Evolutionary conservation across 2,888 invertebrate species (phyloP), one percentile per base, ranked within the genome.

Genomic region (Blastobasis lacticolella): DNA sequence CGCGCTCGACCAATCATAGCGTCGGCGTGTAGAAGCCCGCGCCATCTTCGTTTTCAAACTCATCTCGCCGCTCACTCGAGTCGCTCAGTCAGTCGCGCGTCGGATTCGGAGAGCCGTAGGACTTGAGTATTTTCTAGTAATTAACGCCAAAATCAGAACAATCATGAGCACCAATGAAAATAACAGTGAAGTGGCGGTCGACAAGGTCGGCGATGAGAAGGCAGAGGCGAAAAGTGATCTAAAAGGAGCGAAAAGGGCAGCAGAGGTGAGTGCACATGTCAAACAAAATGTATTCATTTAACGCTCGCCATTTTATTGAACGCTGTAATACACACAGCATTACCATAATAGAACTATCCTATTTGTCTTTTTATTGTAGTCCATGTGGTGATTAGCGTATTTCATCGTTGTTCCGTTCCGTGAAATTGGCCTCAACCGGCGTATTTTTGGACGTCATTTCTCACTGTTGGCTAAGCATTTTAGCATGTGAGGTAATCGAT

Each of bases 11-110:
- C 88, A 88, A 88, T 88, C 73, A 74, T 64, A 65, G 54, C 54
- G 61, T 63, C 64, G 61, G 81, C 76, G 73, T 78, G 68, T 65
- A 71, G 77, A 85, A 86, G 81, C 81, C 90, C 92, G 93, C 93
- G 93, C 94, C 94, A 93, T 94, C 92, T 93, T 93, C 92, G 91
- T 91, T 93, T 93, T 93, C 92, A 92, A 93, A 93, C 92, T 91
- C 91, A 90, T 90, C 89, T 69, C 72, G 71, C 88, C 88, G 87
- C 89, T 75, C 75, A 72, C 71, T 74, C 75, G 74, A 71, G 71
- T 74, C 75, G 70, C 70, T 77, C 91, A 90, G 91, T 91, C 91
- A 91, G 92, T 91, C 91, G 91, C 91, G 91, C 90, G 90, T 90
- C 89, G 90, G 90, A 90, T 88, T 75, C 82, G 88, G 89, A 87